Percentiles rank a stretch among this genome's conserved stretches.
These are phyloP conservation scores for Peromyscus leucopus DNA, from an alignment of 2,113 vertebrate genomes.

Conservation along the genomic window DNA sequence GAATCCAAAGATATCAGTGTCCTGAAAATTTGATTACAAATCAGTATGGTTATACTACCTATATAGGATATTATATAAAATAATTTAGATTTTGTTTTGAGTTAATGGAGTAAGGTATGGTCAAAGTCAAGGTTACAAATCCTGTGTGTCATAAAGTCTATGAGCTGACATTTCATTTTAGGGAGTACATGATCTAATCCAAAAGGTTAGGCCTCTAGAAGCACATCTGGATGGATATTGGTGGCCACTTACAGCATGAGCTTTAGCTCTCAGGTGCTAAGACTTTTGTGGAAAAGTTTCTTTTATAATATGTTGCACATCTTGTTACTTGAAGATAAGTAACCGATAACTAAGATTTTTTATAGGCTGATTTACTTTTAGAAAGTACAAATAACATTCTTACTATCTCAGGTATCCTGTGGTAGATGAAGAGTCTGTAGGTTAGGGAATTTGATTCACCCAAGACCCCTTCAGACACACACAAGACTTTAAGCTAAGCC, in stretches of 20 bases:
- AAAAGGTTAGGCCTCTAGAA: neutral
- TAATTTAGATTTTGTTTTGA: neutral
- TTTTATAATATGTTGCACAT: conserved; percentile 6
- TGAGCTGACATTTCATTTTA: neutral
- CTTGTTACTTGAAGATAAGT: neutral
- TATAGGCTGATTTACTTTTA: conserved; percentile 11
- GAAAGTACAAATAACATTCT: neutral
- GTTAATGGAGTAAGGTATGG: neutral
- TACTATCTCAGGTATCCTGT: neutral
- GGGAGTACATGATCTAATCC: neutral
- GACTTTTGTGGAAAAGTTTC: neutral
- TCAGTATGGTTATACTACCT: neutral
- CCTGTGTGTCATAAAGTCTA: neutral
- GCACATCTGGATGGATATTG: neutral
- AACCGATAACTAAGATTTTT: neutral
- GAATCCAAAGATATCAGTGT: neutral
- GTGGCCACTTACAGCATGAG: neutral
- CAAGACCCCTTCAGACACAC: neutral
- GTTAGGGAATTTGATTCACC: neutral
- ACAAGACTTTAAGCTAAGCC: neutral
- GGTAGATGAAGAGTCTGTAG: neutral
- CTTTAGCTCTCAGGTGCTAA: neutral
- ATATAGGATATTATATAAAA: neutral
- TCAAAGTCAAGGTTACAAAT: neutral
- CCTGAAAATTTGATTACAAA: conserved; percentile 6